These are phyloP conservation scores for Vulpes ferrilata DNA, from an alignment of 2,113 vertebrate species.

Conservation along the genomic window DNA sequence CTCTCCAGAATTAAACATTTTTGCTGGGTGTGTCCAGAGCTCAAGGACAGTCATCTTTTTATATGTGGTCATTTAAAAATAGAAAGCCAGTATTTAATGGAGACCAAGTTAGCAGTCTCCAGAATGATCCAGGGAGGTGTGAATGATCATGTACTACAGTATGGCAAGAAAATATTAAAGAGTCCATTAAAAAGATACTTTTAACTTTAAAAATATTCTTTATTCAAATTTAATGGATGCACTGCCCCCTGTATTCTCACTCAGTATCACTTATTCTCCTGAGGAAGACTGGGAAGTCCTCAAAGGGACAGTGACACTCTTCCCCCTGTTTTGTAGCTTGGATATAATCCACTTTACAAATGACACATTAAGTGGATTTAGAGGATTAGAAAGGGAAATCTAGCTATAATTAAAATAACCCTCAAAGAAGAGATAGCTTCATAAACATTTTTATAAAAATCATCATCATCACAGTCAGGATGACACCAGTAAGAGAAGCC, in stretches of 20 bases:
- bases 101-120: slow-evolving; percentile 29
- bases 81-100: not conserved
- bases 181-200: not conserved
- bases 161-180: not conserved
- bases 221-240: not conserved
- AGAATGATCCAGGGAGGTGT: not conserved
- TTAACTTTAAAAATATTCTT: not conserved
- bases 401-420: slow-evolving; percentile 42
- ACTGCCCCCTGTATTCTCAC: not conserved
- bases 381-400: not conserved
- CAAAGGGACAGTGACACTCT: not conserved
- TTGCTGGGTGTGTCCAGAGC: not conserved
- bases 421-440: slow-evolving; percentile 14
- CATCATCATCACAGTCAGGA: not conserved
- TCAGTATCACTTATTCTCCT: not conserved
- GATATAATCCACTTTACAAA: slow-evolving; percentile 21
- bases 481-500: not conserved
- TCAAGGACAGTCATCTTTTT: not conserved
- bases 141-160: not conserved
- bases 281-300: not conserved
- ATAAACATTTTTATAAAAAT: not conserved
- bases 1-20: not conserved
- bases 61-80: not conserved
- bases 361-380: not conserved
- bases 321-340: not conserved